phyloP scores from a whole-genome alignment of 2,113 vertebrate species.

The Chelonoidis abingdonii region DNA sequence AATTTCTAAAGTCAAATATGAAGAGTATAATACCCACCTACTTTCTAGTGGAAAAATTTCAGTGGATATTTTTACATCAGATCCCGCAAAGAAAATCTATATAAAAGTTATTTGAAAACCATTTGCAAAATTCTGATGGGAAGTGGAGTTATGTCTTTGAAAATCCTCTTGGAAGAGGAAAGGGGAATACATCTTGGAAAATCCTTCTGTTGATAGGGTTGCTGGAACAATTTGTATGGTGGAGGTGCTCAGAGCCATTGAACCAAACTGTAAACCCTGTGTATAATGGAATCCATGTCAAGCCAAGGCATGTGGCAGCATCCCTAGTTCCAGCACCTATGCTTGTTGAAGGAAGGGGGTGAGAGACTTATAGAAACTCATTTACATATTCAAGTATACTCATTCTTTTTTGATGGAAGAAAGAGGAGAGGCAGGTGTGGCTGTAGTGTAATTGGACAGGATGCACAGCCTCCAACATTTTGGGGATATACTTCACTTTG shows the following conservation, averaged over 20 bases:
- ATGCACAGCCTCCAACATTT: background rate
- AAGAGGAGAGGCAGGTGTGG: background rate
- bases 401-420: background rate
- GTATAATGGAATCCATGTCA: no score
- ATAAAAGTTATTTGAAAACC: background rate
- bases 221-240: no score
- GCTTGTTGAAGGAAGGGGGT: background rate
- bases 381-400: background rate
- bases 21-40: background rate
- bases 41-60: background rate
- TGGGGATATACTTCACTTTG: background rate
- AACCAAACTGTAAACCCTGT: no score
- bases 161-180: background rate
- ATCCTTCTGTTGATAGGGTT: background rate
- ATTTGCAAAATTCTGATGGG: background rate
- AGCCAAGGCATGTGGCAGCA: no score
- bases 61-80: background rate
- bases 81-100: background rate
- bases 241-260: no score
- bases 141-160: background rate
- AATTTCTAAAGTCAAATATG: background rate
- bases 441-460: background rate
- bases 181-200: background rate
- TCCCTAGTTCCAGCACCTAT: no score
- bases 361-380: background rate